Percentiles rank a stretch among this genome's conserved stretches.
These are phyloP conservation scores for Palaemon carinicauda DNA, from an alignment of 1,140 invertebrate genomes.

Conservation along the genomic window DNA sequence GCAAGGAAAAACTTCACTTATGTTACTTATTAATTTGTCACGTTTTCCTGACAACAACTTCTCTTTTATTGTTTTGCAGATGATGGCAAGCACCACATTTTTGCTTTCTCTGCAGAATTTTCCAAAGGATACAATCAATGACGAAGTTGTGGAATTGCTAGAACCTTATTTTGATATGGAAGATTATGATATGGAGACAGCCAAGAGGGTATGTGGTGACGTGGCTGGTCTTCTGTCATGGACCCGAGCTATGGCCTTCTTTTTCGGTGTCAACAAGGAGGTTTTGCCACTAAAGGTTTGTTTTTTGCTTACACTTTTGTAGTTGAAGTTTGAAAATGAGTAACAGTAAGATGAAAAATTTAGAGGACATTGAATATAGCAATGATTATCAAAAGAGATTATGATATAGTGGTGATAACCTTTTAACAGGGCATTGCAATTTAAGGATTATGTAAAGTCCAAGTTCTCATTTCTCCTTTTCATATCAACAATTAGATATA, in stretches of 20 bases:
- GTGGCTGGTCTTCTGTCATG: constrained; percentile 95
- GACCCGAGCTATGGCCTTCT: constrained; percentile 97
- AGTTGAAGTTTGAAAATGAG: background rate
- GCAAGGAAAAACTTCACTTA: no score
- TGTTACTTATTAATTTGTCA: no score
- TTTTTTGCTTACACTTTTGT: background rate
- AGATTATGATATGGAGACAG: constrained; percentile 96
- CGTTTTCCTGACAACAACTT: background rate
- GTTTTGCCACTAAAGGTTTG: constrained; percentile 87
- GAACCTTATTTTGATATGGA: constrained; percentile 82
- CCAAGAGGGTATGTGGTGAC: constrained; percentile 93
- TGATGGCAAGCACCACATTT: constrained; percentile 97
- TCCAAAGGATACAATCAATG: constrained; percentile 96
- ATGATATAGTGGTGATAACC: no score
- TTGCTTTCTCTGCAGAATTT: constrained; percentile 91
- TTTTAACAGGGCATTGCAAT: no score
- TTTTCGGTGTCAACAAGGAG: constrained; percentile 96
- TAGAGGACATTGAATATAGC: no score
- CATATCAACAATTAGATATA: no score
- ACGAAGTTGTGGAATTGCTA: constrained; percentile 94
- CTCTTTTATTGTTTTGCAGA: constrained; percentile 67
- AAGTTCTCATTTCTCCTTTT: no score
- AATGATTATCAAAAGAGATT: no score
- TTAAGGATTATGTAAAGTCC: no score
- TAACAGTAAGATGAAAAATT: no score